Base-by-base conservation (phyloP, 2,797 vertebrate genomes). In the Lerista edwardsae region DNA sequence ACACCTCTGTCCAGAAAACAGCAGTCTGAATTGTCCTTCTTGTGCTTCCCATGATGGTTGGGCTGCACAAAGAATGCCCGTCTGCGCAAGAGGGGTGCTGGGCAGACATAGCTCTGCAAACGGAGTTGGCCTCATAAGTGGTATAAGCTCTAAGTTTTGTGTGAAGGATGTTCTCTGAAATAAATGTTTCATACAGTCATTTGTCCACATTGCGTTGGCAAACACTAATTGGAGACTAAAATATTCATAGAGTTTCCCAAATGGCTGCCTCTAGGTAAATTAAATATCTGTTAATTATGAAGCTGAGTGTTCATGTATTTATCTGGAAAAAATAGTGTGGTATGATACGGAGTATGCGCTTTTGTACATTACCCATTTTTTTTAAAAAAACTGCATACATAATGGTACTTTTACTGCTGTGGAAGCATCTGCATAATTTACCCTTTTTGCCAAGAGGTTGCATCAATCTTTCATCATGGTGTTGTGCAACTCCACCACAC, bases 281-380 rank as follows among this genome's bases (percentile, higher is more conserved):
- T 85, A 85, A 80, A 80, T 67, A 75, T 59, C 71, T 85, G 62
- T 75, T 80, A 85, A 80, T 84, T 73, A 72, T 67, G 36, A 75
- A 80, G 47, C n/a, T 68, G 71, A 34, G 29, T 67, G 62, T 85
- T 80, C 27, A 29, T 85, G 71, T 75, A 75, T 80, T 59, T 75
- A 68, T 57, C 64, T 59, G 62, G 61, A 57, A 68, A 44, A 81
- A 47, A 47, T 27, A 75, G 64, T 64, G 59, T 39, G 34, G n/a
- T 59, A 68, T 29, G 79, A 57, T 57, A 75, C 12, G 59, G 36
- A 59, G 23, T 61, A 27, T 61, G n/a, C 11, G 6, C 14, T 71
- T 11, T 39, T 34, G 25, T 61, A 81, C 39, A 34, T 59, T 79
- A 29, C 41, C 23, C 74, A 39, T 11, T 39, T 77, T 36, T 34